Evolutionary conservation across 2,888 invertebrate species (phyloP).

Genomic region (Timandra comae): DNA sequence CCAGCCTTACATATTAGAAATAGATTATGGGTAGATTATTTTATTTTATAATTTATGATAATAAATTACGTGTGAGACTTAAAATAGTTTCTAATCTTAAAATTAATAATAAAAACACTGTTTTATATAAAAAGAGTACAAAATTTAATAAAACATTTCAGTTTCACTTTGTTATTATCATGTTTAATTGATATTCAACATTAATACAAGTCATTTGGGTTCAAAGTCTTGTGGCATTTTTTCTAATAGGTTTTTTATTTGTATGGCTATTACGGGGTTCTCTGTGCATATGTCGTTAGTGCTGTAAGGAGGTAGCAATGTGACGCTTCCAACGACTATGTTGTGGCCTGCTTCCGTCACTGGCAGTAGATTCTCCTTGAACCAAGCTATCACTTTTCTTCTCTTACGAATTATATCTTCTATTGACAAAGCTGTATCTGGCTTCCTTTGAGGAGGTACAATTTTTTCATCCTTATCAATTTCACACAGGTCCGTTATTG

Average conservation of each 20-base stretch:
- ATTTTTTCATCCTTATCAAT: constrained; percentile 13
- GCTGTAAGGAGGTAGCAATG: constrained; percentile 50
- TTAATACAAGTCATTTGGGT: constrained; percentile 19
- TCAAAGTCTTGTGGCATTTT: constrained; percentile 50
- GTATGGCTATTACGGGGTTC: constrained; percentile 50
- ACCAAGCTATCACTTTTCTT: constrained; percentile 46
- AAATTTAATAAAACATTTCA: no score
- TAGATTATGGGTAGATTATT: no score
- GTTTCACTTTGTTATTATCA: no score
- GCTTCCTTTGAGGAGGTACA: constrained; percentile 28
- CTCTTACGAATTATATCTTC: constrained; percentile 35
- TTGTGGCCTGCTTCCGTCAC: constrained; percentile 44
- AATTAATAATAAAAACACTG: no score
- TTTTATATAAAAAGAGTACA: no score
- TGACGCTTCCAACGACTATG: constrained; percentile 49
- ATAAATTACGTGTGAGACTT: no score
- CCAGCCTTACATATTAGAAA: no score
- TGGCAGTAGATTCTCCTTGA: constrained; percentile 49
- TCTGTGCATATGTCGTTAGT: constrained; percentile 50
- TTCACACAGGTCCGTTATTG: constrained; percentile 39
- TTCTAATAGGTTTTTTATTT: constrained; percentile 49
- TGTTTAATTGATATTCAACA: no score
- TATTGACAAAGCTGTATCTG: constrained; percentile 8
- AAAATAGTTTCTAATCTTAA: background rate
- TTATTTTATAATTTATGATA: no score